Evolutionary conservation across 1,140 invertebrate genomes (phyloP).

Genomic region (Steinernema feltiae): DNA sequence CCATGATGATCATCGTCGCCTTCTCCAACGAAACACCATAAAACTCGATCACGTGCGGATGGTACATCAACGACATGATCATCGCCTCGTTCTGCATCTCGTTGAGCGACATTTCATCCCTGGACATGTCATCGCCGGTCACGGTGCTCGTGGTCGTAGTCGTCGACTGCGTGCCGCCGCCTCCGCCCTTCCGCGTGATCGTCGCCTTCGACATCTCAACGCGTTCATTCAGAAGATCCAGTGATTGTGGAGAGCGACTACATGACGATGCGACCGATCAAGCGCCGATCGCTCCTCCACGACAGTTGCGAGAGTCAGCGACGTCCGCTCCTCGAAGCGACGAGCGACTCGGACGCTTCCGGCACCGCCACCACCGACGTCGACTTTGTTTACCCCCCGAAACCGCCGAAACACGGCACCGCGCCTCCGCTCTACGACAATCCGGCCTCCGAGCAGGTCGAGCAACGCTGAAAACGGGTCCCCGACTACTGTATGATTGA

Average conservation of each 20-base stretch:
- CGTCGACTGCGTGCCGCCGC: no score
- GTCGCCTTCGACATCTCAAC: no score
- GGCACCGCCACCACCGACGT: not conserved
- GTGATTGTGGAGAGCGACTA: conserved; percentile 34
- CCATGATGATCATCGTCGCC: no score
- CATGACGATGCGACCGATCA: conserved; percentile 37
- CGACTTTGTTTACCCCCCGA: not conserved
- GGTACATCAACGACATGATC: not conserved
- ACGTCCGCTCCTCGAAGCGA: conserved; percentile 22
- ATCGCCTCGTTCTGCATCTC: not conserved
- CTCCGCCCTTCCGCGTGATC: no score
- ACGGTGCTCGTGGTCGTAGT: conserved; percentile 1
- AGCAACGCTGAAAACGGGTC: conserved; percentile 6
- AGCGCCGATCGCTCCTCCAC: conserved; percentile 11
- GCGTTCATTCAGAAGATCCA: conserved; percentile 13
- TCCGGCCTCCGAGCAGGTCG: not conserved
- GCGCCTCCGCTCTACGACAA: not conserved
- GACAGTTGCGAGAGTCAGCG: conserved; percentile 24
- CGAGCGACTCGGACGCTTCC: conserved; percentile 14
- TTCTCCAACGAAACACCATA: not conserved
- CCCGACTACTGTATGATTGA: not conserved
- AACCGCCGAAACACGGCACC: not conserved
- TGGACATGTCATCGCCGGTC: not conserved
- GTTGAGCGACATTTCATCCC: not conserved
- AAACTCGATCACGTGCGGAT: conserved; percentile 4